Conservation (phyloP, 2,797 vertebrate species). For the Nyctalus aviator region DNA sequence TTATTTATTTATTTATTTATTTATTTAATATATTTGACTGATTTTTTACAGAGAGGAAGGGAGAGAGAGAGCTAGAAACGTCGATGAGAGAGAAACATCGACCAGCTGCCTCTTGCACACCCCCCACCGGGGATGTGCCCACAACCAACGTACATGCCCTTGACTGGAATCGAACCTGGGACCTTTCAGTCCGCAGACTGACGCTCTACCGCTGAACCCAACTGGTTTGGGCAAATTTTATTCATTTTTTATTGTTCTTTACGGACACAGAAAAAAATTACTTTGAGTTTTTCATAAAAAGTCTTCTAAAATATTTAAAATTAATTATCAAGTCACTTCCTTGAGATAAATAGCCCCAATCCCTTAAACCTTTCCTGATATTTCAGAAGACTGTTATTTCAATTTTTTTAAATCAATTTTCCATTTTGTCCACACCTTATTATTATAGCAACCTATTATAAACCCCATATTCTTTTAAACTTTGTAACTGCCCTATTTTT, state of each 20-base stretch:
- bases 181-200: too few species aligned
- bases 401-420: constrained; percentile 29
- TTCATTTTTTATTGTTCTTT: not conserved
- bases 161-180: too few species aligned
- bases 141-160: too few species aligned
- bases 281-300: constrained; percentile 20
- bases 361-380: not conserved
- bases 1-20: not conserved
- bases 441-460: not conserved
- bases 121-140: too few species aligned
- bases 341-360: not conserved
- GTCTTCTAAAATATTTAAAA: constrained; percentile 22
- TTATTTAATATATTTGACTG: not conserved
- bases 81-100: too few species aligned
- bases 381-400: constrained; percentile 2
- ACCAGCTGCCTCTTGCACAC: too few species aligned
- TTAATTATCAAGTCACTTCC: not conserved
- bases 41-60: too few species aligned
- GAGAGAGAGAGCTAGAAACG: too few species aligned
- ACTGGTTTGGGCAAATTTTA: not conserved
- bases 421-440: not conserved
- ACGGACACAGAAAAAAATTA: not conserved
- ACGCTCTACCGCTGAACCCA: too few species aligned
- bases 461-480: constrained; percentile 20
- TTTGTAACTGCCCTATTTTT: not conserved